Conservation (phyloP, 2,888 invertebrate genomes). For the Stenodera caucasica region DNA sequence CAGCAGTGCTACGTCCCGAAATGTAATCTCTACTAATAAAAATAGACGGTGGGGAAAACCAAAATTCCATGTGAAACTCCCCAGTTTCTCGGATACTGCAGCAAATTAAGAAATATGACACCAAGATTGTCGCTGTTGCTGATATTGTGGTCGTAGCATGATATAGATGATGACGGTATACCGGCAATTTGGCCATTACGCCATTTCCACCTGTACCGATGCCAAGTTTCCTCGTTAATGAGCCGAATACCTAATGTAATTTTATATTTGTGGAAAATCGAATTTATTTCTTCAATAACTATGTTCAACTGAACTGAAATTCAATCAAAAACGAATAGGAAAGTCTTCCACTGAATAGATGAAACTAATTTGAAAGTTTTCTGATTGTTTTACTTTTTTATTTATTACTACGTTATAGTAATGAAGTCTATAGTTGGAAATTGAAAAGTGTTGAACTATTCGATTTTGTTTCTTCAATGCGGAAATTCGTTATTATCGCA, state of each 20-base stretch:
- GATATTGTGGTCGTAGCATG: background rate
- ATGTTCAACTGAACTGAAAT: too few species aligned
- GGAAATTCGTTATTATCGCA: too few species aligned
- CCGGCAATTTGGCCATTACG: constrained; percentile 12
- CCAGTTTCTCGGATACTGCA: constrained; percentile 13
- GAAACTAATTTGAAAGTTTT: background rate
- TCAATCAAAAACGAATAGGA: background rate
- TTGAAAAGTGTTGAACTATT: background rate
- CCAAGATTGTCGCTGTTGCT: constrained; percentile 10
- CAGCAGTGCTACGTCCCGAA: constrained; percentile 17
- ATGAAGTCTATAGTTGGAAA: background rate
- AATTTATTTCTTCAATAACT: too few species aligned
- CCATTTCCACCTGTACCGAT: constrained; percentile 8
- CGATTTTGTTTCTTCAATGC: too few species aligned
- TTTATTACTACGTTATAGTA: background rate
- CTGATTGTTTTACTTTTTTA: background rate
- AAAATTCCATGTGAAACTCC: background rate
- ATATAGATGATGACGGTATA: constrained; percentile 11
- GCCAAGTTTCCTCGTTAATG: constrained; percentile 9
- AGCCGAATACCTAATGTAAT: too few species aligned
- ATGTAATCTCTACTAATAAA: constrained; percentile 23
- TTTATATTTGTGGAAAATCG: too few species aligned
- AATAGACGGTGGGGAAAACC: too few species aligned
- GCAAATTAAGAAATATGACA: constrained; percentile 29
- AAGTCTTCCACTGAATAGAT: background rate